These are phyloP conservation scores for Matsumurasca onukii DNA, from an alignment of 1,140 invertebrate genomes.

Conservation along the genomic window DNA sequence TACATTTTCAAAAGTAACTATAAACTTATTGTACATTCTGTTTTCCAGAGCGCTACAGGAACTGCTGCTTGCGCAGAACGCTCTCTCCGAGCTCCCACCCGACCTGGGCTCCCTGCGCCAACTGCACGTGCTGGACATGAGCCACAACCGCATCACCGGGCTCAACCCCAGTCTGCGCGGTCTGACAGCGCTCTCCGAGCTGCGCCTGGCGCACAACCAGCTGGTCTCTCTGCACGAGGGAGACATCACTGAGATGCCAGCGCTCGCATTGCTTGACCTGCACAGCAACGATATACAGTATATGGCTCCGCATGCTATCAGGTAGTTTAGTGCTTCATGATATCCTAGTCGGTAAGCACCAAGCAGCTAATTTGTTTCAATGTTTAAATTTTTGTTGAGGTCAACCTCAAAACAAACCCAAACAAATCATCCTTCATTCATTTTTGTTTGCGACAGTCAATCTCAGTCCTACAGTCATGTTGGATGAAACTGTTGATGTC, in stretches of 20 bases:
- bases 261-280: constrained; percentile 71
- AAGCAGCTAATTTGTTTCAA: too few species aligned
- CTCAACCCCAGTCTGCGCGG: constrained; percentile 66
- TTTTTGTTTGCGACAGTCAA: too few species aligned
- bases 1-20: too few species aligned
- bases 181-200: constrained; percentile 60
- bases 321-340: too few species aligned
- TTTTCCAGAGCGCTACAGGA: constrained; percentile 63
- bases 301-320: constrained; percentile 74
- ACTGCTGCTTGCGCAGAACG: constrained; percentile 77
- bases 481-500: too few species aligned
- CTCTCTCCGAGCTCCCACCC: constrained; percentile 66
- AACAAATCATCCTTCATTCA: too few species aligned
- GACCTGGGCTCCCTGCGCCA: constrained; percentile 66
- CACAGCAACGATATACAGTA: constrained; percentile 79
- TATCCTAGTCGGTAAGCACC: too few species aligned
- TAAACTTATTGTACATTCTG: too few species aligned
- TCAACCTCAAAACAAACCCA: too few species aligned
- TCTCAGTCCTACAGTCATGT: too few species aligned
- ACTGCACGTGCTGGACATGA: constrained; percentile 71
- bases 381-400: too few species aligned
- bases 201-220: constrained; percentile 71
- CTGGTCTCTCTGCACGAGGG: constrained; percentile 69
- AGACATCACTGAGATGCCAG: constrained; percentile 68
- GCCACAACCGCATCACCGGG: constrained; percentile 74